Base-by-base conservation (phyloP, 2,113 vertebrate genomes). In the Neomonachus schauinslandi region DNA sequence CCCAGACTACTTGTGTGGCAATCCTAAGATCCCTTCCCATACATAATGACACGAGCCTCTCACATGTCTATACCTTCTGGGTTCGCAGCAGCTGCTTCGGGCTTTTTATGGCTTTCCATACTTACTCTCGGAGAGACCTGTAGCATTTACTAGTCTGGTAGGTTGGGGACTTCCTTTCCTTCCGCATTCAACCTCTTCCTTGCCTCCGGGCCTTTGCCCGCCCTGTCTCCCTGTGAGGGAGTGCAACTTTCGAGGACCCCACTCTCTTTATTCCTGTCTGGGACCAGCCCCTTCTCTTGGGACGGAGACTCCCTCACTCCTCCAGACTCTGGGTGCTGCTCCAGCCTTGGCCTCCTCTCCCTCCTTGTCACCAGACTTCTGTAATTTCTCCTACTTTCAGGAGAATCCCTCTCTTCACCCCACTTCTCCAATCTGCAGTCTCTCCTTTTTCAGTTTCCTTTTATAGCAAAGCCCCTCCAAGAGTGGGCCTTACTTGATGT, bases 1-100 rank as follows among this genome's bases (percentile, higher is more conserved):
- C 83, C 65, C 74, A 91, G 61, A 63, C 74, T 92, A 81, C 92
- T 96, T 97, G 95, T 97, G 97, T 96, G 97, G 97, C 94, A 94
- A 53, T n/a, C 86, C 59, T 59, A 2, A 82, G 93, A 80, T 22
- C 15, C 59, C 51, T 72, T 91, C 42, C 51, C 24, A 24, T 28
- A 9, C 51, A 8, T 22, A 84, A 85, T 95, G 83, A 92, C 84
- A 2, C 5, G 7, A 61, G 53, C 90, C 42, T 81, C 59, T 97
- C 42, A 5, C 39, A 39, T 6, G 53, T 76, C 79, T 80, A 1
- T n/a, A 80, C 83, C 94, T 90, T 88, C 15, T 39, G 53, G 83
- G 36, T 28, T 96, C 79, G 74, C 9, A 15, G 51, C 53, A 57
- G 79, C 61, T 51, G 39, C 49, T 46, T 33, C 3, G 18, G 46